These are phyloP conservation scores for Leptinotarsa peninsularis DNA, from an alignment of 2,888 invertebrate species.

Conservation along the genomic window DNA sequence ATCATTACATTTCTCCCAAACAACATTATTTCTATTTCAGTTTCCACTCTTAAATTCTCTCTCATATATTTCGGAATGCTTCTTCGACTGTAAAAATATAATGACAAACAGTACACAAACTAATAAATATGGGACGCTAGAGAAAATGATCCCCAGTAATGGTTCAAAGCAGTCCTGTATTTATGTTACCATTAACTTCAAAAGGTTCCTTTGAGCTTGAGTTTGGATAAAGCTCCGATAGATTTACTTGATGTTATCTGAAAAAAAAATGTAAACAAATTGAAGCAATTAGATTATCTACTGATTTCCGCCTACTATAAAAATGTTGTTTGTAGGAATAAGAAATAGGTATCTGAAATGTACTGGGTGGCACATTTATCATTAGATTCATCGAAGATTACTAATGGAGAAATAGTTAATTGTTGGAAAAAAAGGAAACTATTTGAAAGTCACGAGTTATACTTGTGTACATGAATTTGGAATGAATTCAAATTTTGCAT, in stretches of 20 bases:
- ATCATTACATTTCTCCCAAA: background rate
- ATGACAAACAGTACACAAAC: slow-evolving; percentile 13
- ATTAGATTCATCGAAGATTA: too few relatives aligned
- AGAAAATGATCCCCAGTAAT: slow-evolving; percentile 7
- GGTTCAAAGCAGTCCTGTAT: slow-evolving; percentile 12
- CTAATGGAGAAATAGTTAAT: too few relatives aligned
- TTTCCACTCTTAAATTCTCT: background rate
- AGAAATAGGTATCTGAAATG: background rate
- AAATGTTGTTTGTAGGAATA: background rate
- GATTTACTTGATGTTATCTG: slow-evolving; percentile 15
- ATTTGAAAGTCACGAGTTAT: too few relatives aligned
- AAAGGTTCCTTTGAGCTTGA: slow-evolving; percentile 7
- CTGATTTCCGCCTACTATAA: background rate
- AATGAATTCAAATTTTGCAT: too few relatives aligned
- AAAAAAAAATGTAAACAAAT: slow-evolving; percentile 3
- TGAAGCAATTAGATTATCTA: slow-evolving; percentile 8
- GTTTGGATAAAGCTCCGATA: background rate
- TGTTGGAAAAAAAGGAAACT: too few relatives aligned
- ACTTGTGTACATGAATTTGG: too few relatives aligned
- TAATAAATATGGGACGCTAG: slow-evolving; percentile 9
- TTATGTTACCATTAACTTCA: slow-evolving; percentile 19
- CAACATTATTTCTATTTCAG: background rate
- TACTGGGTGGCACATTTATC: background rate
- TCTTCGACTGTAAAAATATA: slow-evolving; percentile 13
- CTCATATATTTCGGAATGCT: background rate